Evolutionary conservation across 1,140 invertebrate genomes (phyloP), one percentile per base, ranked within the genome.

Genomic region (Drosophila azteca): DNA sequence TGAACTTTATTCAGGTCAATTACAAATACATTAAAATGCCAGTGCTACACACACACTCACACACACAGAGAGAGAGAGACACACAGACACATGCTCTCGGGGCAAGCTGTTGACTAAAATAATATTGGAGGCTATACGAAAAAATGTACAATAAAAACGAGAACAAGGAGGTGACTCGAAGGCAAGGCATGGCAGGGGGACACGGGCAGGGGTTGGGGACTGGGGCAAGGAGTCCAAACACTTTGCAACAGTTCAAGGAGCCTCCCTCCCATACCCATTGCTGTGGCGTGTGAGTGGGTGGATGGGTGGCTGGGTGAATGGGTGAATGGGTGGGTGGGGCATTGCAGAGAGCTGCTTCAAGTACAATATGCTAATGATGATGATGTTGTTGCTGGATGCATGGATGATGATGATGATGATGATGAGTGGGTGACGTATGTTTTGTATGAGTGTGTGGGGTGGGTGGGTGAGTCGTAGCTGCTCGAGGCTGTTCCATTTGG

Each of bases 1-100:
- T 90, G 88, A 90, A 90, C 88, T 90, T 90, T 90, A 90, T 90
- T 90, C 88, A 90, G 88, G 88, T 90, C 88, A 90, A 90, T 90
- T 90, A 90, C 88, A 90, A 90, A 90, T 90, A 90, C 79, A 90
- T 90, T 90, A 90, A 89, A 90, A 81, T 90, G 88, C 77, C 79
- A 82, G 60, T 79, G 85, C 64, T 85, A 77, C 63, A 75, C 76
- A 81, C 48, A 72, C 51, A 80, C 44, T 70, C 39, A 61, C 2
- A 5, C 2, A 24, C 2, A 24, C 2, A 24, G 24, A 24, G 3
- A 7, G 35, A 59, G 45, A 68, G 20, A 62, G 43, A 66, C 20
- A 59, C 13, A 68, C 43, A 58, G 29, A 65, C 35, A 57, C 31
- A 66, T 11, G 62, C 48, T 53, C 53, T 53, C 53, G 13, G 8